A percentile compares a stretch with the other conserved stretches of the same genome.
phyloP scores from a whole-genome alignment of 1,140 invertebrate species.

The Dendrolimus kikuchii region DNA sequence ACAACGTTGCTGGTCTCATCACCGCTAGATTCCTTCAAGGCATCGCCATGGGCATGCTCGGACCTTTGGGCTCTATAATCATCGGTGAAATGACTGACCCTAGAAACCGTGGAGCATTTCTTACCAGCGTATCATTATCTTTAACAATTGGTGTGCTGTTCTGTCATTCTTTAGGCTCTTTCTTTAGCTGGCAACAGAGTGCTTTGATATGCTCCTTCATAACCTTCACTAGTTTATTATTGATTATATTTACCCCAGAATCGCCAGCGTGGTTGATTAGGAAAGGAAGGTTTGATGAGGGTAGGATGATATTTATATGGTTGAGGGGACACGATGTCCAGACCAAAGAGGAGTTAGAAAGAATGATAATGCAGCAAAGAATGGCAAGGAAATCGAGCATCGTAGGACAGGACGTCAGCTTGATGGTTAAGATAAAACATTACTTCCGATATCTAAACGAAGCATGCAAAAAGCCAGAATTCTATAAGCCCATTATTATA shows the following conservation, averaged over 20 bases:
- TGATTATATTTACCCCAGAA: constrained; percentile 55
- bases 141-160: constrained; percentile 53
- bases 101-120: constrained; percentile 47
- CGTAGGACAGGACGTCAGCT: constrained; percentile 25
- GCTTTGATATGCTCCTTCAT: constrained; percentile 53
- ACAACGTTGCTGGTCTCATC: constrained; percentile 47
- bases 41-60: constrained; percentile 58
- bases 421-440: constrained; percentile 21
- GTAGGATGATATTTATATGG: constrained; percentile 48
- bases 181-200: constrained; percentile 53
- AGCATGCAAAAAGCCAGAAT: constrained; percentile 52
- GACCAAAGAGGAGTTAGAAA: constrained; percentile 47
- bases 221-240: constrained; percentile 41
- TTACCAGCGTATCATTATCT: constrained; percentile 54
- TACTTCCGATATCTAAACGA: constrained; percentile 35
- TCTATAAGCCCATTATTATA: constrained; percentile 58
- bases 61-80: constrained; percentile 55
- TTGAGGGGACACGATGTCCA: constrained; percentile 35
- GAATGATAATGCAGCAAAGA: constrained; percentile 47
- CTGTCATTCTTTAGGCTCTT: constrained; percentile 40
- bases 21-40: constrained; percentile 51
- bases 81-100: constrained; percentile 67
- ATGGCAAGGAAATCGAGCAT: constrained; percentile 41
- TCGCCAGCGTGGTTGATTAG: constrained; percentile 56
- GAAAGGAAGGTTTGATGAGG: constrained; percentile 49